Evolutionary conservation across 1,140 invertebrate genomes (phyloP).

Genomic region (Cydia amplana): DNA sequence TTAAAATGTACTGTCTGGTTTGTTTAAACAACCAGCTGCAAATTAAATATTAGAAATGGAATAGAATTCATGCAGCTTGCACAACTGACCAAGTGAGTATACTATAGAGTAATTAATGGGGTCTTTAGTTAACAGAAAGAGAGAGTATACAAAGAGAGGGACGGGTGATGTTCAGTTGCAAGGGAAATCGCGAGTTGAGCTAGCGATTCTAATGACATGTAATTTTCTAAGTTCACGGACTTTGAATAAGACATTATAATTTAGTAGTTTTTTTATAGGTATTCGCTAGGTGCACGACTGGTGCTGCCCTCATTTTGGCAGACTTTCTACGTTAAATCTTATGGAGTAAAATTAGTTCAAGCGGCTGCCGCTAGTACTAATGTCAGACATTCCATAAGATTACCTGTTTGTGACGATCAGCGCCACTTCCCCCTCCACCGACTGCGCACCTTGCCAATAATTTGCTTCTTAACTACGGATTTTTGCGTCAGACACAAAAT

Average conservation of each 20-base stretch:
- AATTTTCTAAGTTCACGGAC: conserved; percentile 1
- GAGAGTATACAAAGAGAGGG: background rate
- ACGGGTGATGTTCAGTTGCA: background rate
- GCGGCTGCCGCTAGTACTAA: too few relatives aligned
- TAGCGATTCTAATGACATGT: conserved; percentile 11
- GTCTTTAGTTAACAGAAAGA: background rate
- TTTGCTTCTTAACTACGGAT: background rate
- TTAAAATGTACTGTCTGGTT: too few relatives aligned
- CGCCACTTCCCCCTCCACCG: too few relatives aligned
- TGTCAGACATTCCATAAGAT: too few relatives aligned
- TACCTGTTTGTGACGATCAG: too few relatives aligned
- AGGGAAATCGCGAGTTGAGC: background rate
- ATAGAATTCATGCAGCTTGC: background rate
- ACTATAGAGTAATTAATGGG: background rate
- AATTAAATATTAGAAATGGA: background rate
- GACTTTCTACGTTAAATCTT: too few relatives aligned
- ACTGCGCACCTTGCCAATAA: too few relatives aligned
- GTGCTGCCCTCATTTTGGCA: too few relatives aligned
- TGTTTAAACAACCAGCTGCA: background rate
- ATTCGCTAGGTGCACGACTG: too few relatives aligned
- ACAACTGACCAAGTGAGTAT: background rate
- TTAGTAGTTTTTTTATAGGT: background rate
- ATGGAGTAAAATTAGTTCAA: too few relatives aligned
- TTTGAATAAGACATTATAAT: conserved; percentile 4
- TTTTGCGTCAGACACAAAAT: background rate